Evolutionary conservation across 2,113 vertebrate genomes (phyloP).

Genomic region (Prunella fulvescens): DNA sequence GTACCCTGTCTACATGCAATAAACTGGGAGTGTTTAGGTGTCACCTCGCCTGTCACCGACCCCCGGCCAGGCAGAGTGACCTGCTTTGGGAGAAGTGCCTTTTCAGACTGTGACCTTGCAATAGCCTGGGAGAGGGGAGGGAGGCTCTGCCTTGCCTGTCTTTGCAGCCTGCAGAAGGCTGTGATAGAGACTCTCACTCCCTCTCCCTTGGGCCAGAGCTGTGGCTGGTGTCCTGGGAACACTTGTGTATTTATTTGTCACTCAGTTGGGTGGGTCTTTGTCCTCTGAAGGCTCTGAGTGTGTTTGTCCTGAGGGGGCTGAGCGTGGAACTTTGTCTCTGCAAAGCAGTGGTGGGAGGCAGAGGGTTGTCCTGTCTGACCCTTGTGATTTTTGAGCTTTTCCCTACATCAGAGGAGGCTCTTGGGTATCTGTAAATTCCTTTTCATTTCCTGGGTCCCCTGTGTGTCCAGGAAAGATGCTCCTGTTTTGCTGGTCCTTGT

Average conservation of each 20-base stretch:
- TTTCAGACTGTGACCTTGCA: constrained; percentile 50
- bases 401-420: background rate
- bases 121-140: background rate
- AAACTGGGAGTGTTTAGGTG: constrained; percentile 45
- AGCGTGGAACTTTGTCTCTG: background rate
- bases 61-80: constrained; percentile 14
- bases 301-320: background rate
- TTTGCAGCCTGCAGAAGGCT: background rate
- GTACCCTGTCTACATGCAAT: constrained; percentile 41
- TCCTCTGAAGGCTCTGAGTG: background rate
- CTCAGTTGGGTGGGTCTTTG: background rate
- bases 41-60: background rate
- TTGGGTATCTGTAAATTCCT: background rate
- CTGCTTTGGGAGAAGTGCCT: constrained; percentile 66
- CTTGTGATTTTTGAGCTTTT: background rate
- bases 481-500: background rate
- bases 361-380: background rate
- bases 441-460: background rate
- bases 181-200: background rate
- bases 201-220: background rate
- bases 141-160: background rate
- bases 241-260: constrained; percentile 42
- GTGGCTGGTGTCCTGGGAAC: background rate
- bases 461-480: background rate
- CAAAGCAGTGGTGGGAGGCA: background rate